Base-by-base conservation (phyloP, 2,113 vertebrate species). In the Ctenomys sociabilis region DNA sequence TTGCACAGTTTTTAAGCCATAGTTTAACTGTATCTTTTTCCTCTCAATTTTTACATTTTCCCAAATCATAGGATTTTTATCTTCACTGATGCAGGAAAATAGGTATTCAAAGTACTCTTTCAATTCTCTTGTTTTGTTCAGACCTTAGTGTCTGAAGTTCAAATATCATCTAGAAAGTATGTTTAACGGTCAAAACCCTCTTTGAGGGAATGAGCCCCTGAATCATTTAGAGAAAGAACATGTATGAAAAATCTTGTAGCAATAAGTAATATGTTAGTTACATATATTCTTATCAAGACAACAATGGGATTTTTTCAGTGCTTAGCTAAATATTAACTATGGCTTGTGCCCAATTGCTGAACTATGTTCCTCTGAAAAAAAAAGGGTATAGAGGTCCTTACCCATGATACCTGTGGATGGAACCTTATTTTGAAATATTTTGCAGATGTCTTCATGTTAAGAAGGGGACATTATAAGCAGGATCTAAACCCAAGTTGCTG, bases 71-170 rank as follows among this genome's bases (percentile, higher is more conserved):
- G 22, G 35, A 89, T 54, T 94, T 89, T 89, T 2, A 37, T 85
- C 52, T 77, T 45, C n/a, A 72, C 24, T n/a, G 7, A 4, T 43
- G 1, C 26, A 95, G n/a, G 11, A 89, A 93, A 82, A 19, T n/a
- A 3, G 68, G 14, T 75, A 13, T 32, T 7, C 24, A 54, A 94
- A 73, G 7, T 35, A 32, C 59, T 61, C 19, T 80, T 82, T 13
- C 3, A 88, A 49, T 16, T 94, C 19, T 86, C 30, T 80, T 89
- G 3, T 73, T 95, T 89, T 92, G 78, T n/a, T 61, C n/a, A 66
- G 30, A 77, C 21, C 1, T 95, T 59, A 54, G 19, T 57, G 77
- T 85, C 43, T 91, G 28, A 77, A 37, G 45, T n/a, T 91, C 66
- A 86, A 86, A 64, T n/a, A 16, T 81, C 59, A 82, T 40, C 63